A percentile compares a stretch with the other conserved stretches of the same genome.
Conservation (phyloP, 2,797 vertebrate species). For the Chiroxiphia lanceolata region DNA sequence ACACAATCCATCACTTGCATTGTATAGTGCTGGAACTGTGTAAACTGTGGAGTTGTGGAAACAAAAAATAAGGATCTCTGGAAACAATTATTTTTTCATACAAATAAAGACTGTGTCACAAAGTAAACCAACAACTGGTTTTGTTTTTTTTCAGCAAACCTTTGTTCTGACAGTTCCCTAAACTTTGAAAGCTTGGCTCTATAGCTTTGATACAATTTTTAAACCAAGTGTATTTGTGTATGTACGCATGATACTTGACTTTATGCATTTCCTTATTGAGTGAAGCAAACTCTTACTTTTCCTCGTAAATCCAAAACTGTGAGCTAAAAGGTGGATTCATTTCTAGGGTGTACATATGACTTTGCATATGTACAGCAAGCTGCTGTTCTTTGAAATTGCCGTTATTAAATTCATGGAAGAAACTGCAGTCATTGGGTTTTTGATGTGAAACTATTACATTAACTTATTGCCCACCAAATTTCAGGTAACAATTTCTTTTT, state of each 20-base stretch:
- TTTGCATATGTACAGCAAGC: not conserved
- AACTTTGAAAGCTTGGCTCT: not conserved
- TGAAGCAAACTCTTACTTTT: not conserved
- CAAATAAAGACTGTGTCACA: not conserved
- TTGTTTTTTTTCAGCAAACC: not conserved
- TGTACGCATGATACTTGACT: not conserved
- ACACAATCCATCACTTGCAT: not conserved
- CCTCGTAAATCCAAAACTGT: not conserved
- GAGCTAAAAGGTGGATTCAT: not conserved
- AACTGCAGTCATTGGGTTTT: not conserved
- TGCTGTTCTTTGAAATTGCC: not conserved
- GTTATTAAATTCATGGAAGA: not conserved
- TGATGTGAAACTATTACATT: not conserved
- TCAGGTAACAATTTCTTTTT: not conserved
- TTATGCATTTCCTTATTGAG: not conserved
- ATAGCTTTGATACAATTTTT: not conserved
- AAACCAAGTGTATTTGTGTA: not conserved
- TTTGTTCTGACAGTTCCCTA: not conserved
- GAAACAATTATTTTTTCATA: slow-evolving; percentile 1
- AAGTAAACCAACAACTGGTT: not conserved
- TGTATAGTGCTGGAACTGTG: not conserved
- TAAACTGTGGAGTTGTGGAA: not conserved
- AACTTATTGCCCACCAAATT: not conserved
- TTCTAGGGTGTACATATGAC: not conserved
- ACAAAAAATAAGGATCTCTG: not conserved